Evolutionary conservation across 2,888 invertebrate genomes (phyloP), one percentile per base, ranked within the genome.

Genomic region (Ctena decussata): DNA sequence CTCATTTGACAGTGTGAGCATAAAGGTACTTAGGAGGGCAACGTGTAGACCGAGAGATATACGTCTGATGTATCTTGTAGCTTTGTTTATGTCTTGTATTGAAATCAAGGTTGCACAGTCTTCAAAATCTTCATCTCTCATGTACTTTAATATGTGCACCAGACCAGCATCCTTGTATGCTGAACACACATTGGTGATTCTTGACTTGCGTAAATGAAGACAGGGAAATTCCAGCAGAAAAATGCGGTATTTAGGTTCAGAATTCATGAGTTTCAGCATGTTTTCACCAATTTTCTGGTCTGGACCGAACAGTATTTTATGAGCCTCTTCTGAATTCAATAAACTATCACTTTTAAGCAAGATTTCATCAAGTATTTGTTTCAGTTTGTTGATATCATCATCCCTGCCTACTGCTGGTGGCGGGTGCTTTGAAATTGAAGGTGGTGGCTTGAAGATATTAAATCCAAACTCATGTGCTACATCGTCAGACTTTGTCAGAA

Each of bases 351-450:
- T 60, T 75, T 82, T 86, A 2, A 83, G 24, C 6, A 86, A 27
- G 35, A 81, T 70, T 65, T 80, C 82, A 86, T 85, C 86, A 15
- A 86, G 70, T 18, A 80, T 77, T 72, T 88, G 73, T 71, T 46
- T 71, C 1, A 85, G 53, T 41, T 83, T 81, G 35, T 8, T 3
- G 41, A 41, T 41, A 32, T 88, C 83, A 78, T 87, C 87, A 77
- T 88, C 83, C n/a, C 84, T 39, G 8, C 90, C 90, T 30, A 74
- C 84, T 37, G 87, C 85, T 27, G 90, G 88, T 24, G 86, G 88
- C 15, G 90, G 89, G 41, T 87, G 87, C 73, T 84, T 53, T 30
- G 15, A 12, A 30, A 30, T 21, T n/a, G 21, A n/a, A 15, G 46
- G 46, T 5, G 46, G 46, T 3, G 3, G 3, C 12, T 15, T 46